Evolutionary conservation across 1,140 invertebrate species (phyloP).

Genomic region (Drosophila rufa): DNA sequence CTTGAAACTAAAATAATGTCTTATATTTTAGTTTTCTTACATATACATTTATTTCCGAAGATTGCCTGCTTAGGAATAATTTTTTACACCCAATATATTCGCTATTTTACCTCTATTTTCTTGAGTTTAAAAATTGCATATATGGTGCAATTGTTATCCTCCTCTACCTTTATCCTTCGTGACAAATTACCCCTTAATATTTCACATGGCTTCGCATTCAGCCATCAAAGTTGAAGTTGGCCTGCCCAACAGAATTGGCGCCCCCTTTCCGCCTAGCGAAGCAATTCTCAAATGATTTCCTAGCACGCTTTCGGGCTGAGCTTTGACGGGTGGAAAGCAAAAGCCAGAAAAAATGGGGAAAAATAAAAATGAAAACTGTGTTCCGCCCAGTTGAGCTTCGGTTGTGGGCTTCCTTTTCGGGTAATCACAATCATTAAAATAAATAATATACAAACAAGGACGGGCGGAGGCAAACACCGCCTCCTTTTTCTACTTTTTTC

Average conservation of each 20-base stretch:
- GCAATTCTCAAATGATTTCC: conserved; percentile 59
- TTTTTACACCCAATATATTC: not conserved
- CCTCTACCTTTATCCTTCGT: conserved; percentile 10
- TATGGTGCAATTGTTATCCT: conserved; percentile 11
- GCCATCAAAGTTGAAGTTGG: conserved; percentile 37
- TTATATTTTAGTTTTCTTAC: not conserved
- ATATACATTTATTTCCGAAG: not conserved
- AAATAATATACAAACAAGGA: conserved; percentile 68
- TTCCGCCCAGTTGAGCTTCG: conserved; percentile 51
- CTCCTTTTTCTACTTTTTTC: conserved; percentile 7
- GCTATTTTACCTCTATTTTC: not conserved
- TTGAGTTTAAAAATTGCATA: conserved; percentile 14
- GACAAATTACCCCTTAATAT: conserved; percentile 51
- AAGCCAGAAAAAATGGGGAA: not conserved
- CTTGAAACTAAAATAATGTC: not conserved
- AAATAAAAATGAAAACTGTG: conserved; percentile 27
- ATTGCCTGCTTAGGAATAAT: not conserved
- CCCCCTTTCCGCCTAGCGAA: not conserved
- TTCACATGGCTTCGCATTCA: conserved; percentile 39
- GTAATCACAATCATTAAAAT: conserved; percentile 73
- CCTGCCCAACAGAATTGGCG: conserved; percentile 15
- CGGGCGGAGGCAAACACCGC: conserved; percentile 8
- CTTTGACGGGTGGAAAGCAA: conserved; percentile 14
- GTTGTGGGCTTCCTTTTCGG: conserved; percentile 43
- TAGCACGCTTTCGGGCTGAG: conserved; percentile 56